These are phyloP conservation scores for Drosophila murphyi DNA, from an alignment of 1,140 invertebrate genomes.

Conservation along the genomic window DNA sequence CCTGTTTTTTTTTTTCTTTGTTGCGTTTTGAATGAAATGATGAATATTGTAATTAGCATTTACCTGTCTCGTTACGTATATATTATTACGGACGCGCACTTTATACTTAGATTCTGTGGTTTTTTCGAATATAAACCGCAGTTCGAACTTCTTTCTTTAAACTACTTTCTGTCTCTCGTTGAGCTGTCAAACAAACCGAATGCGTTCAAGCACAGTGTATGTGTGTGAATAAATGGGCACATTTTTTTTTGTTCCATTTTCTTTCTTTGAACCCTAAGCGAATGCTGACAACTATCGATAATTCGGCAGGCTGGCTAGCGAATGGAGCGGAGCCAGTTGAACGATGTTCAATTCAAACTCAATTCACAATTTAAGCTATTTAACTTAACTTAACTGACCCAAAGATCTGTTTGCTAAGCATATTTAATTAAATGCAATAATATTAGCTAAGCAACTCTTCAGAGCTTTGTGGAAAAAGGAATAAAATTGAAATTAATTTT, in stretches of 20 bases:
- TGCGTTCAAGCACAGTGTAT: constrained; percentile 29
- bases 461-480: too few relatives aligned
- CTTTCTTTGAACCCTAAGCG: constrained; percentile 5
- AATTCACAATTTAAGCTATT: background rate
- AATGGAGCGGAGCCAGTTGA: background rate
- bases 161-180: constrained; percentile 41
- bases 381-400: too few relatives aligned
- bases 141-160: constrained; percentile 40
- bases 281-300: constrained; percentile 30
- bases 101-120: constrained; percentile 38
- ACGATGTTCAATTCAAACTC: background rate
- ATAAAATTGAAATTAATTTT: background rate
- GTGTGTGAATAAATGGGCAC: constrained; percentile 40
- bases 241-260: constrained; percentile 24
- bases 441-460: too few relatives aligned
- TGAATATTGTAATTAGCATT: constrained; percentile 38
- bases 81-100: constrained; percentile 34
- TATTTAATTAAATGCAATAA: too few relatives aligned
- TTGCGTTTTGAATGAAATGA: constrained; percentile 45
- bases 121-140: constrained; percentile 39
- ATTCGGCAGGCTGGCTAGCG: background rate
- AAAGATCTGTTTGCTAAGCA: too few relatives aligned
- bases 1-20: constrained; percentile 49
- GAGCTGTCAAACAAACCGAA: constrained; percentile 49
- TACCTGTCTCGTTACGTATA: constrained; percentile 44